Percentiles rank a stretch among this genome's conserved stretches.
These are phyloP conservation scores for Zapornia atra DNA, from an alignment of 2,113 vertebrate genomes.

Conservation along the genomic window DNA sequence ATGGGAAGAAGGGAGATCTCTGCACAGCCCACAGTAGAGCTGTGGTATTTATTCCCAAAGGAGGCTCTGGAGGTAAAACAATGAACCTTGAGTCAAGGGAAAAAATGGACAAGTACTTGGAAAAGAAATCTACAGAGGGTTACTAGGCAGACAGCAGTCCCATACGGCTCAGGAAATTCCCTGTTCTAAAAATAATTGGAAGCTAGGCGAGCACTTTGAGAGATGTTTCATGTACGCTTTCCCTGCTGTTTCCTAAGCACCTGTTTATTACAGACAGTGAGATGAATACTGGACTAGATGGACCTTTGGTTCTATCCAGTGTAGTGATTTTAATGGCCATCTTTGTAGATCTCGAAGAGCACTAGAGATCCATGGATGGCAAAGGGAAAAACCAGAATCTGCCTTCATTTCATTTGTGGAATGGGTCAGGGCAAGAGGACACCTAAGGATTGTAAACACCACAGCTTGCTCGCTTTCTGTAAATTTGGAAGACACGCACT, in stretches of 20 bases:
- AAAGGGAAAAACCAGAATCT: background rate
- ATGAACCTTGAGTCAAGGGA: background rate
- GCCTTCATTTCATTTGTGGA: background rate
- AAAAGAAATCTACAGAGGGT: background rate
- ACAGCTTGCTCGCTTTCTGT: background rate
- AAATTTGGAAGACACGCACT: background rate
- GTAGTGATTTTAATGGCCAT: background rate
- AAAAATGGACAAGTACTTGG: background rate
- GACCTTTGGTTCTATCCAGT: background rate
- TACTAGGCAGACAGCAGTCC: background rate
- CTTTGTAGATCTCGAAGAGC: background rate
- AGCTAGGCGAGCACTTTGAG: background rate
- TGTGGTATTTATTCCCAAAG: background rate
- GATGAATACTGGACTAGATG: background rate
- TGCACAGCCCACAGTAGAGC: background rate
- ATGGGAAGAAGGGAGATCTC: background rate
- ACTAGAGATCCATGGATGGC: background rate
- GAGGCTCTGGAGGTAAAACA: background rate
- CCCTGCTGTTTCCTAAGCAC: background rate
- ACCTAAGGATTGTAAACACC: background rate
- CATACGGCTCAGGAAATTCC: constrained; percentile 44
- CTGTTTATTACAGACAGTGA: background rate
- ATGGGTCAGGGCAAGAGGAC: background rate
- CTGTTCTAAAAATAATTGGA: constrained; percentile 41
- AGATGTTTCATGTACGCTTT: background rate